These are phyloP conservation scores for Lophius piscatorius DNA, from an alignment of 2,113 vertebrate species.

Conservation along the genomic window DNA sequence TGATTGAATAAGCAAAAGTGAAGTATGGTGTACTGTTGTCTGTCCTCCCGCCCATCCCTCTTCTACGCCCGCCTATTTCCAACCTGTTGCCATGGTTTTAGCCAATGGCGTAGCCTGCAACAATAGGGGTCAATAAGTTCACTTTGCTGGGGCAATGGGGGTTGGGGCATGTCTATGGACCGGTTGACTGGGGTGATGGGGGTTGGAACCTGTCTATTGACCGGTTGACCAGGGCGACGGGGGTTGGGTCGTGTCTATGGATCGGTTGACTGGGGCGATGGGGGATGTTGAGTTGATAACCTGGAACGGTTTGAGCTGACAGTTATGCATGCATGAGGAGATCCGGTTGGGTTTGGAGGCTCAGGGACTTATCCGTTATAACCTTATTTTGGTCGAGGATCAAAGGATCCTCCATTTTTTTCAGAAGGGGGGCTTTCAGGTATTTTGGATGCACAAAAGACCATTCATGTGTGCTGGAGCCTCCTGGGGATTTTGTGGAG, in stretches of 20 bases:
- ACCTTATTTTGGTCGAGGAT: conserved; percentile 35
- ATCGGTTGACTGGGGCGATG: neutral
- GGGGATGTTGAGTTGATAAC: conserved; percentile 34
- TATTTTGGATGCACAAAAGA: conserved; percentile 60
- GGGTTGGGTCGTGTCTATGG: no score
- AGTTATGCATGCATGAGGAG: neutral
- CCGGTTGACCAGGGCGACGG: neutral
- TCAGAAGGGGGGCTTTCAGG: conserved; percentile 40
- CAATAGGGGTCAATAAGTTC: conserved; percentile 51
- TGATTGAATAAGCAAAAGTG: neutral
- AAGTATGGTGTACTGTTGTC: conserved; percentile 42
- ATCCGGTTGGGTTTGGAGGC: neutral
- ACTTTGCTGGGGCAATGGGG: conserved; percentile 40
- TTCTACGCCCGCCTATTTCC: conserved; percentile 47
- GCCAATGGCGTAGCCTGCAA: conserved; percentile 36
- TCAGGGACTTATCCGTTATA: conserved; percentile 1
- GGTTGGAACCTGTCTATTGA: no score
- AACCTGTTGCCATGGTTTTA: conserved; percentile 64
- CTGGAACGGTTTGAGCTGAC: conserved; percentile 5
- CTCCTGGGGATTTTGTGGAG: conserved; percentile 39
- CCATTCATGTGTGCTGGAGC: conserved; percentile 49
- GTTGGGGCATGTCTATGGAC: conserved; percentile 30
- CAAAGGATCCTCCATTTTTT: conserved; percentile 21
- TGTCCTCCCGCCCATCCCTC: conserved; percentile 35
- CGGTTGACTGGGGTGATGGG: neutral